These are phyloP conservation scores for Sinonovacula constricta DNA, from an alignment of 1,140 invertebrate species.

Conservation along the genomic window DNA sequence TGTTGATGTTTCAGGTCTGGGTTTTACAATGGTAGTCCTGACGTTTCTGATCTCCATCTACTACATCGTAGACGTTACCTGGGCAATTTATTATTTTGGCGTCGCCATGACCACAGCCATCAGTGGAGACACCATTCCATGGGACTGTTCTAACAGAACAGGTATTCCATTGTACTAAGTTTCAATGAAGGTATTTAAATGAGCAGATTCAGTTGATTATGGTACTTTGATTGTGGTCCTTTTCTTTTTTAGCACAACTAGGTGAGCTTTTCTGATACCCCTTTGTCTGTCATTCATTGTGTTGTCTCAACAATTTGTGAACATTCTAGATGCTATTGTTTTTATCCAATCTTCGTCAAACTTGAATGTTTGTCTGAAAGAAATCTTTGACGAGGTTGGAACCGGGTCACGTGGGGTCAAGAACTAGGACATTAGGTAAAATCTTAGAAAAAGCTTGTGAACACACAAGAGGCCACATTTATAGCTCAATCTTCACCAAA, in stretches of 20 bases:
- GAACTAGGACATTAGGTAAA: not conserved
- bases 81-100: slow-evolving; percentile 45
- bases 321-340: not conserved
- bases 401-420: not conserved
- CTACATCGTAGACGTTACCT: slow-evolving; percentile 40
- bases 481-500: no score
- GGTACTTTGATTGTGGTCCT: no score
- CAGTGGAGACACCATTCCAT: slow-evolving; percentile 18
- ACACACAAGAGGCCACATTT: not conserved
- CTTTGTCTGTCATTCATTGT: not conserved
- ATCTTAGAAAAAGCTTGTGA: not conserved
- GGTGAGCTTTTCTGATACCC: not conserved
- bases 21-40: slow-evolving; percentile 32
- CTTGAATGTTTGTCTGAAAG: not conserved
- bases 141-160: slow-evolving; percentile 24
- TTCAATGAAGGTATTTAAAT: no score
- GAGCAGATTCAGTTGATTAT: no score
- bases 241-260: not conserved
- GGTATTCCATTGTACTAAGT: no score
- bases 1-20: slow-evolving; percentile 34
- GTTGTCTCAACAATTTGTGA: not conserved
- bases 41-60: slow-evolving; percentile 37
- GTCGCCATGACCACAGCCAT: slow-evolving; percentile 43
- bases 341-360: not conserved
- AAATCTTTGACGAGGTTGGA: not conserved